Percentiles rank a stretch among this genome's conserved stretches.
Evolutionary conservation across 2,888 invertebrate genomes (phyloP).

Genomic region (Julus scandinavius): DNA sequence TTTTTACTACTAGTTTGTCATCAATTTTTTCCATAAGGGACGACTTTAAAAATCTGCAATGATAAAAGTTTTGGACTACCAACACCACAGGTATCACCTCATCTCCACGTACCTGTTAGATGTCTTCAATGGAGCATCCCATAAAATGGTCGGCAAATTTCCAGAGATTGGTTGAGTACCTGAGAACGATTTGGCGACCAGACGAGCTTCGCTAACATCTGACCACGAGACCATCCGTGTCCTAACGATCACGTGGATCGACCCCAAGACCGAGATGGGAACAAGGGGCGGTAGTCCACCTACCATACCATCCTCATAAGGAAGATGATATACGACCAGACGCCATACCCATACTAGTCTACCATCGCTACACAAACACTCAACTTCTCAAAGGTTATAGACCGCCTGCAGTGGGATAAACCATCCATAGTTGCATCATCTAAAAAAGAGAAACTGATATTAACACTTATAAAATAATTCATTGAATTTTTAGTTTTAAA

Average conservation of each 20-base stretch:
- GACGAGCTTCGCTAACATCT: not conserved
- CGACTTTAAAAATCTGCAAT: too few species aligned
- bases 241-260: not conserved
- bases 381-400: not conserved
- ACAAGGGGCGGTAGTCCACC: slow-evolving; percentile 1
- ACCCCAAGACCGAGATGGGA: not conserved
- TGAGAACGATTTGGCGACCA: not conserved
- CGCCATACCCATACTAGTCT: not conserved
- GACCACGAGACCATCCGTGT: not conserved
- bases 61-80: too few species aligned
- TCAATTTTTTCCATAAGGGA: too few species aligned
- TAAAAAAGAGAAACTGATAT: not conserved
- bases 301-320: not conserved
- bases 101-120: not conserved
- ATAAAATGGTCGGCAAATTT: not conserved
- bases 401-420: not conserved
- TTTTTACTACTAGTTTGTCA: too few species aligned
- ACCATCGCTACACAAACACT: not conserved
- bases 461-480: too few species aligned
- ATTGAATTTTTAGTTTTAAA: too few species aligned
- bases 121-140: not conserved
- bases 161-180: not conserved
- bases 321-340: not conserved
- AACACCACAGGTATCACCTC: too few species aligned
- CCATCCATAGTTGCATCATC: not conserved